phyloP scores from a whole-genome alignment of 2,113 vertebrate species.

The Pomatostomus ruficeps region DNA sequence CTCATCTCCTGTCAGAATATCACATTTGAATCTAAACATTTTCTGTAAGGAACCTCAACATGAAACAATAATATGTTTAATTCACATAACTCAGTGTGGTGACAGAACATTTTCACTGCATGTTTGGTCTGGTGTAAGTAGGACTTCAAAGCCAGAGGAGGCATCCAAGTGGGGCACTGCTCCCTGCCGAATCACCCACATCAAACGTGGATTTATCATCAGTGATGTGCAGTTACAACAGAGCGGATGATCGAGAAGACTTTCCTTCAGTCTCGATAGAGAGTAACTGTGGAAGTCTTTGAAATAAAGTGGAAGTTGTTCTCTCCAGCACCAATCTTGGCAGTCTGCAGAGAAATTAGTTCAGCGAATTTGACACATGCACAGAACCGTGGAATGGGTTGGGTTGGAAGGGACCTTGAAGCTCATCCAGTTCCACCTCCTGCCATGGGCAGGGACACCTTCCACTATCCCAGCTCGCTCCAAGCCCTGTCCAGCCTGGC shows the following conservation, averaged over 20 bases:
- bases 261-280: neutral
- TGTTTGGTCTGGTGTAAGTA: neutral
- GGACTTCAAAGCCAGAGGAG: neutral
- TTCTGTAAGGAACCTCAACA: neutral
- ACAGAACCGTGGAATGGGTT: neutral
- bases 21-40: neutral
- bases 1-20: neutral
- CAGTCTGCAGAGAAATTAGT: accelerated
- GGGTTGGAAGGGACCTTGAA: neutral
- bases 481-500: accelerated
- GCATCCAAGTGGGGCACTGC: neutral
- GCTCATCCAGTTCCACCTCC: neutral
- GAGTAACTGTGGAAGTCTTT: neutral
- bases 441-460: neutral
- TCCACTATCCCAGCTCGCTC: neutral
- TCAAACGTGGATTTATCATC: neutral
- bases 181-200: neutral
- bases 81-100: neutral
- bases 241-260: accelerated
- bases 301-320: neutral
- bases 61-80: neutral
- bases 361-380: neutral
- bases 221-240: neutral
- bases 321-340: neutral
- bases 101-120: neutral